phyloP scores from a whole-genome alignment of 2,797 vertebrate species.

The Gallirallus australis region DNA sequence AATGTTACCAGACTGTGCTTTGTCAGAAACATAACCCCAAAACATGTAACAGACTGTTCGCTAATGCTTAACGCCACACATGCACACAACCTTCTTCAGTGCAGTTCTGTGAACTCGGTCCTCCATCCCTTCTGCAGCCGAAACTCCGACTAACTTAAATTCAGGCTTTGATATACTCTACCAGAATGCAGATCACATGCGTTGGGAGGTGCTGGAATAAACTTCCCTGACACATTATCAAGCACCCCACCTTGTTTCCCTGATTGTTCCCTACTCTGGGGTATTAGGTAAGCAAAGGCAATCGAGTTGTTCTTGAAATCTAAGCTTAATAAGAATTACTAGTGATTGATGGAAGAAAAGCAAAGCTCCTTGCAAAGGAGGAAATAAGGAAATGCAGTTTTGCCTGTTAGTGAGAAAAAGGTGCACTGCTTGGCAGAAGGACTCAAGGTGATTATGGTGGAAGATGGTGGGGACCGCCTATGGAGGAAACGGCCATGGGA shows the following conservation, averaged over 20 bases:
- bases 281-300: not conserved
- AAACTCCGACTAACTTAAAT: not conserved
- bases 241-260: not conserved
- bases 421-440: not conserved
- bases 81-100: constrained; percentile 47
- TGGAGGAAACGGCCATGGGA: not conserved
- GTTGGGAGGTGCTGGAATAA: not conserved
- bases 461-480: not conserved
- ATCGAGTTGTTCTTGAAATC: rapidly evolving
- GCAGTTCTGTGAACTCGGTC: constrained; percentile 38
- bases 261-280: not conserved
- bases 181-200: not conserved
- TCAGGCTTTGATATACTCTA: not conserved
- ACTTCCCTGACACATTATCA: not conserved
- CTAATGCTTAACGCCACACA: constrained; percentile 63
- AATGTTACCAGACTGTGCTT: constrained; percentile 67
- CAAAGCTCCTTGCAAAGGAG: not conserved
- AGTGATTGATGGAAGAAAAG: not conserved
- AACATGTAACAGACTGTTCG: constrained; percentile 62
- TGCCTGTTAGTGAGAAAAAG: not conserved
- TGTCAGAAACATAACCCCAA: constrained; percentile 72
- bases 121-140: constrained; percentile 56
- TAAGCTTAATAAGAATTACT: not conserved
- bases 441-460: not conserved
- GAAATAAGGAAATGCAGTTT: not conserved